Conservation (phyloP, 2,797 vertebrate species). For the Prionace glauca region DNA sequence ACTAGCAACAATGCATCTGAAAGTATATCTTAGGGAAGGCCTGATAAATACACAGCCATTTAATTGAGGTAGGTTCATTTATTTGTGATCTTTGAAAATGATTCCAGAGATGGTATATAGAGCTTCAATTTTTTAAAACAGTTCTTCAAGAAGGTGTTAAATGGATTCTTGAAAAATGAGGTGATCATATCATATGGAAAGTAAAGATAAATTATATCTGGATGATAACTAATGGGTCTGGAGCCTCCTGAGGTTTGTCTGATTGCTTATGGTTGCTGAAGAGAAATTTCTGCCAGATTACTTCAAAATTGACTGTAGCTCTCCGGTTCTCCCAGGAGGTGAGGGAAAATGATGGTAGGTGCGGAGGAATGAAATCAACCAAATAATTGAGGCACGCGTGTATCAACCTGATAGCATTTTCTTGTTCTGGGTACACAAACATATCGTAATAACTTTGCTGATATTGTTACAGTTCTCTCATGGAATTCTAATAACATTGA, state of each 20-base stretch:
- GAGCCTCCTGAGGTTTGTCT: constrained; percentile 27
- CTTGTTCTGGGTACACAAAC: not conserved
- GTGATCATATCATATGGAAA: not conserved
- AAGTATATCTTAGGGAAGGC: not conserved
- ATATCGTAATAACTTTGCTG: not conserved
- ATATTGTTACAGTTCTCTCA: constrained; percentile 3
- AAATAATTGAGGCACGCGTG: not conserved
- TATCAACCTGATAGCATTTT: not conserved
- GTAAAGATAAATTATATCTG: constrained; percentile 23
- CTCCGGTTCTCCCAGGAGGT: constrained; percentile 18
- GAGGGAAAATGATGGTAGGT: not conserved
- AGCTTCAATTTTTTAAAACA: not conserved
- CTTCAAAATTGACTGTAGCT: constrained; percentile 31
- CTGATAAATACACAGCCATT: not conserved
- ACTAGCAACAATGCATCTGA: not conserved
- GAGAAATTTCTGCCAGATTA: constrained; percentile 26
- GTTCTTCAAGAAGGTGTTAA: constrained; percentile 9
- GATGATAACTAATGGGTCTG: constrained; percentile 27
- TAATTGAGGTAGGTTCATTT: not conserved
- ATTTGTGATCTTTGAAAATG: not conserved
- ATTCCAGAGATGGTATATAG: not conserved
- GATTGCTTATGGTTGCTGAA: constrained; percentile 18
- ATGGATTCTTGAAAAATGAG: not conserved
- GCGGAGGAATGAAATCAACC: constrained; percentile 17
- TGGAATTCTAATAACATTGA: not conserved